Conservation (phyloP, 2,797 vertebrate species). For the Ptychobarbus kaznakovi region DNA sequence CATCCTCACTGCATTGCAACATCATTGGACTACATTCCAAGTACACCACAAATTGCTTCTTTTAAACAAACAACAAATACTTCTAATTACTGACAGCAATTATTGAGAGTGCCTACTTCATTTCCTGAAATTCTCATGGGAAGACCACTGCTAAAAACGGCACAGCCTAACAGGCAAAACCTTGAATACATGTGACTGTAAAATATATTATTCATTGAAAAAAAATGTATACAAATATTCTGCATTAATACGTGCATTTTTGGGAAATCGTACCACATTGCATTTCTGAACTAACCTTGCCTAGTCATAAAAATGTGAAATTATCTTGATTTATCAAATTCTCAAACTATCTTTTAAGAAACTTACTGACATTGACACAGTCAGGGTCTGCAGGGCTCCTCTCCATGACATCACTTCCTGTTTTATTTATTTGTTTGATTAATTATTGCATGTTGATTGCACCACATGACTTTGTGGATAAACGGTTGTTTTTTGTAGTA, state of each 20-base stretch:
- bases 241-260: background rate
- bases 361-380: background rate
- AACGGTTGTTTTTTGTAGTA: too few species aligned
- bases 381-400: background rate
- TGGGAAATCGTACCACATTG: background rate
- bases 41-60: constrained; percentile 10
- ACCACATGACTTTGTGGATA: background rate
- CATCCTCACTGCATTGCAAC: background rate
- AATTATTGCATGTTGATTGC: background rate
- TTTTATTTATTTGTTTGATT: background rate
- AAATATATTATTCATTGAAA: background rate
- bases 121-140: background rate
- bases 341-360: background rate
- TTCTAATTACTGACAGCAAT: constrained; percentile 32
- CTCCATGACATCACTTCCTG: background rate
- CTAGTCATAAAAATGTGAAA: background rate
- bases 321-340: background rate
- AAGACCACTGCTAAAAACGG: background rate
- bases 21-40: constrained; percentile 9
- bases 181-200: background rate
- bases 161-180: background rate
- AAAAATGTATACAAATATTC: background rate
- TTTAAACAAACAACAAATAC: constrained; percentile 15
- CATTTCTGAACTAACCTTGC: background rate
- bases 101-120: constrained; percentile 8